A percentile compares a stretch with the other conserved stretches of the same genome.
These are phyloP conservation scores for Kryphioiulus occultus DNA, from an alignment of 2,888 invertebrate genomes.

Conservation along the genomic window DNA sequence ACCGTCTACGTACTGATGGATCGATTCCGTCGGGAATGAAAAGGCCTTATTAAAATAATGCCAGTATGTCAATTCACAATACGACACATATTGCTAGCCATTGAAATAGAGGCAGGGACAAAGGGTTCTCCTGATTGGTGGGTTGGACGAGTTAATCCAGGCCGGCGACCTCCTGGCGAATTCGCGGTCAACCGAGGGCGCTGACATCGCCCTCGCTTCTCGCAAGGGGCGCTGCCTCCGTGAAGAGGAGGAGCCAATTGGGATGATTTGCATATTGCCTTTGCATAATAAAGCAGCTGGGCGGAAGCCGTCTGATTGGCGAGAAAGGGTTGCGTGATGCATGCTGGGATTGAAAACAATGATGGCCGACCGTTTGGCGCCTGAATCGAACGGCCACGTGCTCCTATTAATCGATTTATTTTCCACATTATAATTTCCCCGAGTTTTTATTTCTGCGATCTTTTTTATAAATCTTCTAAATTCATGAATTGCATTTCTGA, in stretches of 20 bases:
- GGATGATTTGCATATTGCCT: constrained; percentile 9
- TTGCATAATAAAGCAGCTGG: constrained; percentile 23
- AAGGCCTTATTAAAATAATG: background rate
- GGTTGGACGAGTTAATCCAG: background rate
- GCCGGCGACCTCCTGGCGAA: constrained; percentile 20
- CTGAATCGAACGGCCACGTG: background rate
- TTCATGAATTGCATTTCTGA: too few relatives aligned
- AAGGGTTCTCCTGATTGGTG: background rate
- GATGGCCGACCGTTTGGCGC: constrained; percentile 12
- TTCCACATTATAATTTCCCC: too few relatives aligned
- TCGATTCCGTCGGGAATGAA: background rate
- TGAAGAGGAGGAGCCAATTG: background rate
- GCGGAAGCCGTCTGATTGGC: constrained; percentile 1
- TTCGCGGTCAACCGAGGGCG: constrained; percentile 10
- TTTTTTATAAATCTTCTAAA: too few relatives aligned
- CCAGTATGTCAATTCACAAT: background rate
- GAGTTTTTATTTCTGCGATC: too few relatives aligned
- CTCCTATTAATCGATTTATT: too few relatives aligned
- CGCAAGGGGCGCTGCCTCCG: background rate
- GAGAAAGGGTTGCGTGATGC: background rate
- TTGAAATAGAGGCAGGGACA: background rate
- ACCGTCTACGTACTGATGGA: background rate
- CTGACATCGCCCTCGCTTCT: background rate
- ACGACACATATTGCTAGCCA: background rate
- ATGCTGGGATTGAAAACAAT: constrained; percentile 10